phyloP scores from a whole-genome alignment of 2,888 invertebrate genomes.

The Megaustenia siamemsis region DNA sequence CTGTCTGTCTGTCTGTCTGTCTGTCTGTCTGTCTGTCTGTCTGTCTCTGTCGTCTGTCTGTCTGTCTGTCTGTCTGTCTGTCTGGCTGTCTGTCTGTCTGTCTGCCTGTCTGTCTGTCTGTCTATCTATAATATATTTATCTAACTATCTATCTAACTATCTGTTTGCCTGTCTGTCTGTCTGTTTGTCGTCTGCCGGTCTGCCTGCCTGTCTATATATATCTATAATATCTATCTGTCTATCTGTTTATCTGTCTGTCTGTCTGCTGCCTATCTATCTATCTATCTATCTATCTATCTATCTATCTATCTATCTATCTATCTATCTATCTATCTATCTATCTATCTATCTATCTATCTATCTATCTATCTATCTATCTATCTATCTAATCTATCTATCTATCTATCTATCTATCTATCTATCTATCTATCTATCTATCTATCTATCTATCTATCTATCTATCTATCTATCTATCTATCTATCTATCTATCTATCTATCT shows the following conservation, averaged over 20 bases:
- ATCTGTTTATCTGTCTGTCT: not conserved
- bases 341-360: not conserved
- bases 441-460: not conserved
- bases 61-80: too few relatives aligned
- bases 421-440: not conserved
- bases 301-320: not conserved
- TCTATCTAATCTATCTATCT: not conserved
- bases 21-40: constrained; percentile 20
- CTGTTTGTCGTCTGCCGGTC: not conserved
- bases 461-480: not conserved
- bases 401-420: not conserved
- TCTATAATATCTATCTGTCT: too few relatives aligned
- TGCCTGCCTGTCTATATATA: too few relatives aligned
- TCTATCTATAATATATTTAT: not conserved
- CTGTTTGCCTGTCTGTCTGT: constrained; percentile 9
- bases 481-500: not conserved
- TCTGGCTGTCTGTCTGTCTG: not conserved
- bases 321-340: not conserved
- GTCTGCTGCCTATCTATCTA: not conserved
- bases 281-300: not conserved
- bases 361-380: constrained; percentile 2
- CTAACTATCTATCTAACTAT: not conserved
- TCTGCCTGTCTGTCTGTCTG: not conserved
- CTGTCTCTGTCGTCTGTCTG: not conserved
- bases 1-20: constrained; percentile 26